Percentiles rank a stretch among this genome's conserved stretches.
These are phyloP conservation scores for Drosophila antonietae DNA, from an alignment of 2,888 invertebrate genomes.

Conservation along the genomic window DNA sequence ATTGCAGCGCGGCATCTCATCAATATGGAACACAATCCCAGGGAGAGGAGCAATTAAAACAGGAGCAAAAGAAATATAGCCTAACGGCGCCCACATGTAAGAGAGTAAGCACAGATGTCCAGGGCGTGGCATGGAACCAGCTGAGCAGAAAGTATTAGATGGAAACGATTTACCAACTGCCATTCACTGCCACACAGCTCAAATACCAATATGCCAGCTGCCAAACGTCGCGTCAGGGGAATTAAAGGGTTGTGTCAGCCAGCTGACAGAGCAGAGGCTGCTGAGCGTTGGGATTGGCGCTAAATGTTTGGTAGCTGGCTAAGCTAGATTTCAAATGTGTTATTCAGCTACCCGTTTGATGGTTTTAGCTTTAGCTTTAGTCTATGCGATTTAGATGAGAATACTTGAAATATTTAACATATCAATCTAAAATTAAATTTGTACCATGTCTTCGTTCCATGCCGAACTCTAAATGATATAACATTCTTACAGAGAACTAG, in stretches of 20 bases:
- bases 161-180: conserved; percentile 18
- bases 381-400: background rate
- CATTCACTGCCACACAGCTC: background rate
- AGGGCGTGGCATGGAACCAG: conserved; percentile 40
- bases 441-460: too few species aligned
- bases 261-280: background rate
- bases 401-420: background rate
- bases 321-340: background rate
- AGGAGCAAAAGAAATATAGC: conserved; percentile 32
- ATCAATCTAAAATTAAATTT: background rate
- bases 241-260: conserved; percentile 16
- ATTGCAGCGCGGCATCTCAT: conserved; percentile 24
- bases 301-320: background rate
- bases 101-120: conserved; percentile 40
- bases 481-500: background rate
- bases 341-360: background rate
- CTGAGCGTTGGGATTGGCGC: background rate
- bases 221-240: conserved; percentile 5
- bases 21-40: conserved; percentile 30
- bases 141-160: background rate
- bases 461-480: background rate
- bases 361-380: background rate
- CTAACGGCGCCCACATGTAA: conserved; percentile 33
- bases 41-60: conserved; percentile 61
- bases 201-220: conserved; percentile 27